These are phyloP conservation scores for Muschampia plurimacula DNA, from an alignment of 2,888 invertebrate genomes.

Conservation along the genomic window DNA sequence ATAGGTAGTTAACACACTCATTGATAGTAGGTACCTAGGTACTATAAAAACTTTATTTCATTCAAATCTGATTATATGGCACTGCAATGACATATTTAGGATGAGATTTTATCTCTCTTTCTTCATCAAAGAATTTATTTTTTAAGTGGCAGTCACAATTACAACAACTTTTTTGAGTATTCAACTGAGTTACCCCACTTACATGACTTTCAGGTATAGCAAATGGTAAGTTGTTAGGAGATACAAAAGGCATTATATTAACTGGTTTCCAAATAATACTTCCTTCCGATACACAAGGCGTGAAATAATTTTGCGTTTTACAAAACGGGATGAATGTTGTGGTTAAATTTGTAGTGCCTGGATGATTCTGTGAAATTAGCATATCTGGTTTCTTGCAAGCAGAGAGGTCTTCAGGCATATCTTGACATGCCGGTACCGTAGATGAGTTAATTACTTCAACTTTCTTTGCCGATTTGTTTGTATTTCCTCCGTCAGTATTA, in stretches of 20 bases:
- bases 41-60: background rate
- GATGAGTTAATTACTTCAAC: background rate
- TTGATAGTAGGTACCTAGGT: too few species aligned
- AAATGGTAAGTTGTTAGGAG: constrained; percentile 45
- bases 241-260: constrained; percentile 48
- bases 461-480: background rate
- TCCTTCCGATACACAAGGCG: constrained; percentile 54
- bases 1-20: too few species aligned
- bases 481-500: constrained; percentile 7
- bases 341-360: constrained; percentile 29
- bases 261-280: constrained; percentile 65
- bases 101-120: constrained; percentile 46
- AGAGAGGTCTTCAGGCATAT: constrained; percentile 55
- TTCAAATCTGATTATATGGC: constrained; percentile 51
- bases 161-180: constrained; percentile 51
- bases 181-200: constrained; percentile 13
- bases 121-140: constrained; percentile 23
- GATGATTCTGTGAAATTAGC: constrained; percentile 19
- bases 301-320: constrained; percentile 53
- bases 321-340: constrained; percentile 45
- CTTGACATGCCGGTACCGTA: constrained; percentile 38
- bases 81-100: constrained; percentile 61
- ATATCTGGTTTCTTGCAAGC: constrained; percentile 31
- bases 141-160: constrained; percentile 62
- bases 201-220: constrained; percentile 43